phyloP scores from a whole-genome alignment of 92 coral and sea anemone species.

The Porites evermanni region DNA sequence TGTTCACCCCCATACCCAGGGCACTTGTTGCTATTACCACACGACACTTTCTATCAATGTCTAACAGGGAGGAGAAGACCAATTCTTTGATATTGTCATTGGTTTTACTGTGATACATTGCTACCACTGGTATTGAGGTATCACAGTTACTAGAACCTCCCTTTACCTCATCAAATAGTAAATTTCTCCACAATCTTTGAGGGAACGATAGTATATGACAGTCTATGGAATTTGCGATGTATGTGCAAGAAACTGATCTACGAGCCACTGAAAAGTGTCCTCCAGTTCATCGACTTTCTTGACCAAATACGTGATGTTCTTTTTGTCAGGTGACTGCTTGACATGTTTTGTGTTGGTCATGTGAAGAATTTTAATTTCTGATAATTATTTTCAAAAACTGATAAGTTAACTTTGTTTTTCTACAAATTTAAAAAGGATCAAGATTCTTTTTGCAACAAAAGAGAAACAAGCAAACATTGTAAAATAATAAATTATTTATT shows the following conservation, averaged over 20 bases:
- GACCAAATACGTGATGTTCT: not conserved
- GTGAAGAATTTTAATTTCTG: not conserved
- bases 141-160: not conserved
- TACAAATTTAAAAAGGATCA: no score
- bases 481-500: no score
- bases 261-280: slow-evolving; percentile 11
- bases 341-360: slow-evolving; percentile 11
- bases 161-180: slow-evolving; percentile 50
- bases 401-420: no score
- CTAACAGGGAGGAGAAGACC: slow-evolving; percentile 8
- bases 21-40: slow-evolving; percentile 75
- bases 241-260: not conserved
- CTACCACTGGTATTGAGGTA: not conserved
- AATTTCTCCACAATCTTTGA: slow-evolving; percentile 61
- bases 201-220: slow-evolving; percentile 56
- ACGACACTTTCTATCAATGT: slow-evolving; percentile 4
- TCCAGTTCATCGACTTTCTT: slow-evolving; percentile 11
- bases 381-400: no score
- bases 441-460: no score
- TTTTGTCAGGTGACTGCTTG: slow-evolving; percentile 33
- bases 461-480: no score
- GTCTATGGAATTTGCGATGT: slow-evolving; percentile 27
- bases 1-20: slow-evolving; percentile 70
- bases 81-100: slow-evolving; percentile 37
- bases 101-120: slow-evolving; percentile 70